phyloP scores from a whole-genome alignment of 2,113 vertebrate species.

The Chaetorhynchus papuensis region DNA sequence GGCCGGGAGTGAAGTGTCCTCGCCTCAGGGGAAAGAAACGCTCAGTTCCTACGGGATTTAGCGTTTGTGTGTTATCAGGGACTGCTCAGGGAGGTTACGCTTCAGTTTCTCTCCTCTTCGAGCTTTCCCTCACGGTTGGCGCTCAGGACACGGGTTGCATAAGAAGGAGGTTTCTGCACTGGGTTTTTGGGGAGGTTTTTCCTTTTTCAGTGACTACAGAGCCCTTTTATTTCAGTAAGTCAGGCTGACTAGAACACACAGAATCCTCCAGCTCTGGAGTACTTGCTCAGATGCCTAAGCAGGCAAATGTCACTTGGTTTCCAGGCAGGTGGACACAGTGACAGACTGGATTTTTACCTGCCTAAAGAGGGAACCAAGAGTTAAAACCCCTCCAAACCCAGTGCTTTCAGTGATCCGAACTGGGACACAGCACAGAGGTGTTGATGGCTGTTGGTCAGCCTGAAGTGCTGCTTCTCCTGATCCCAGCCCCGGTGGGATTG shows the following conservation, averaged over 20 bases:
- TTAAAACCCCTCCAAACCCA: neutral
- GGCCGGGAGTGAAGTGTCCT: neutral
- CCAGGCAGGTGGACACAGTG: neutral
- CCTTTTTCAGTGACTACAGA: fast-evolving
- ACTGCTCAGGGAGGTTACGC: fast-evolving
- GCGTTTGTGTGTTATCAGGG: too few relatives aligned
- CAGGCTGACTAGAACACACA: neutral
- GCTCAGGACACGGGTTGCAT: neutral
- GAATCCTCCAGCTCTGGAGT: too few relatives aligned
- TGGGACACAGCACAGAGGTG: neutral
- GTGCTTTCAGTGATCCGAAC: too few relatives aligned
- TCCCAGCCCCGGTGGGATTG: neutral
- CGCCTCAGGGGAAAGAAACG: neutral
- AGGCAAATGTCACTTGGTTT: neutral
- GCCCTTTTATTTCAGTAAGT: neutral
- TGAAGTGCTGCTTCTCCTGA: fast-evolving
- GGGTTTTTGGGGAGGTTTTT: neutral
- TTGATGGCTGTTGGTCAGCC: fast-evolving
- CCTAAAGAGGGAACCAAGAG: neutral
- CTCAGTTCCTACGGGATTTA: fast-evolving
- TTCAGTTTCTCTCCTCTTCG: too few relatives aligned
- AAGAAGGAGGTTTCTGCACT: neutral
- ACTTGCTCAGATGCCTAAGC: neutral
- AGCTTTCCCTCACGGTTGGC: neutral
- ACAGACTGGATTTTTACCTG: neutral